These are phyloP conservation scores for Crotalus viridis DNA, from an alignment of 2,113 vertebrate species.

Conservation along the genomic window DNA sequence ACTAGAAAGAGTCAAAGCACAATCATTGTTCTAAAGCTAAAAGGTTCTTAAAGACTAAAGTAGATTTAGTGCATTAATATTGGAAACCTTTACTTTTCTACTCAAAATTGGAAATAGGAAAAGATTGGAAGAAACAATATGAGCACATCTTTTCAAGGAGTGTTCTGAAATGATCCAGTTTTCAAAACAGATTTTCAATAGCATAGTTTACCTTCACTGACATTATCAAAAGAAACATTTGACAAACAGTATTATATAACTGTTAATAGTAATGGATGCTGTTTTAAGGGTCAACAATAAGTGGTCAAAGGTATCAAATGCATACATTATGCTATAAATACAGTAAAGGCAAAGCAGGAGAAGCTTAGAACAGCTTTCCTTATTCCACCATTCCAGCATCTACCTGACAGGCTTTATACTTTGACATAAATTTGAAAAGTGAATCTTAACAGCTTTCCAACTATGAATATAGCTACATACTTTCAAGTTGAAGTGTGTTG, in stretches of 20 bases:
- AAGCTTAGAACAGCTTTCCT: conserved; percentile 40
- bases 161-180: conserved; percentile 12
- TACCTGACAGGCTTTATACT: conserved; percentile 11
- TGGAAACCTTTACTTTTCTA: not conserved
- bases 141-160: not conserved
- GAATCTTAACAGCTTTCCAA: not conserved
- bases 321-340: conserved; percentile 52
- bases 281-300: conserved; percentile 59
- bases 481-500: not conserved
- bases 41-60: not conserved
- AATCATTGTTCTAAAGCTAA: conserved; percentile 16
- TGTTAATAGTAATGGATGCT: conserved; percentile 21
- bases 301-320: conserved; percentile 30
- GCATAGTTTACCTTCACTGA: not conserved
- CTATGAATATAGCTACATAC: not conserved
- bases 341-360: conserved; percentile 28
- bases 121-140: not conserved
- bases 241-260: not conserved
- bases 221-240: conserved; percentile 25
- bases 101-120: not conserved
- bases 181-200: conserved; percentile 23
- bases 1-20: not conserved
- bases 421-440: not conserved
- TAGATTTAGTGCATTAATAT: not conserved
- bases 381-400: conserved; percentile 30